phyloP scores from a whole-genome alignment of 2,797 vertebrate species.

The Sebastes elongatus region DNA sequence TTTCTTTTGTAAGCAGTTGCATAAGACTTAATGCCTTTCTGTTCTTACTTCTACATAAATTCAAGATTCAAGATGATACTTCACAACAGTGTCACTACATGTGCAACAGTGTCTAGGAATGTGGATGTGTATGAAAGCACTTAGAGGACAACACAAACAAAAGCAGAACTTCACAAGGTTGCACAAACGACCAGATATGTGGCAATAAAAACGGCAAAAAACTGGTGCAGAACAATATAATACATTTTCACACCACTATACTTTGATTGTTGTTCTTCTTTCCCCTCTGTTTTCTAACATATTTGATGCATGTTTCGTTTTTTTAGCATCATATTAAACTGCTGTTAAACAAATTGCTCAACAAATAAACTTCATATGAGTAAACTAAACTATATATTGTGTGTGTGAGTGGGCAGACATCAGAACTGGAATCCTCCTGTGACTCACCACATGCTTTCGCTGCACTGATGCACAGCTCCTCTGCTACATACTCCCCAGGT shows the following conservation, averaged over 20 bases:
- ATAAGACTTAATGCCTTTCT: neutral
- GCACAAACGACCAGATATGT: neutral
- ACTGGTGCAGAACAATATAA: too few relatives aligned
- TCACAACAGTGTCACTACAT: neutral
- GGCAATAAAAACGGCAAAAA: neutral
- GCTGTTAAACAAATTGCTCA: neutral
- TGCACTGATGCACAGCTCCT: constrained; percentile 90
- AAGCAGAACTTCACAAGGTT: constrained; percentile 20
- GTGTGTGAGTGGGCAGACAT: neutral
- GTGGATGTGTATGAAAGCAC: too few relatives aligned
- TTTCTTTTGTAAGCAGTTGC: neutral
- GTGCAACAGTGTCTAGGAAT: neutral
- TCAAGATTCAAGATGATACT: neutral
- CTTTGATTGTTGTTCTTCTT: neutral
- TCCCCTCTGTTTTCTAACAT: neutral
- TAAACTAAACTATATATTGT: neutral
- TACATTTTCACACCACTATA: neutral
- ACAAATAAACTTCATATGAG: neutral
- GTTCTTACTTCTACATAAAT: neutral
- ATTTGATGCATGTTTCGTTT: neutral
- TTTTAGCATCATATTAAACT: neutral
- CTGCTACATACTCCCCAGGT: constrained; percentile 87
- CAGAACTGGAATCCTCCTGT: constrained; percentile 5
- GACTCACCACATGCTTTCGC: constrained; percentile 92
- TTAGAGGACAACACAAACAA: neutral